Conservation (phyloP, 2,113 vertebrate species). For the Xiphorhynchus elegans region DNA sequence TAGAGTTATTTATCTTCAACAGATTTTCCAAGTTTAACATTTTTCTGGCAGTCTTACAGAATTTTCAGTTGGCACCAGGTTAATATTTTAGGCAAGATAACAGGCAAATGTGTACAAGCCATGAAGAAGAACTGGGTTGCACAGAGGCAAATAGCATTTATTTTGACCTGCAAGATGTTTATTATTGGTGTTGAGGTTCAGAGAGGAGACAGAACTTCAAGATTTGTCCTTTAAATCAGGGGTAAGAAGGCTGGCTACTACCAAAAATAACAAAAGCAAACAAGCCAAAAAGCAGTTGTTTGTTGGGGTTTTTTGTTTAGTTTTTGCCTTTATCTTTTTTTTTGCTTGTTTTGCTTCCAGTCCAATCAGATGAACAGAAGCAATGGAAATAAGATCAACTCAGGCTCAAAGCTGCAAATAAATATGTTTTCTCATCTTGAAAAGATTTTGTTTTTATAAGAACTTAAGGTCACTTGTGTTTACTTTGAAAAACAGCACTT, state of each 20-base stretch:
- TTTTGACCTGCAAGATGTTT: neutral
- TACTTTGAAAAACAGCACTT: neutral
- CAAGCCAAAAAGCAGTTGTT: neutral
- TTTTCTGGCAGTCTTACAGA: neutral
- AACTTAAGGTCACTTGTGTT: neutral
- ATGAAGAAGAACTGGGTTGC: neutral
- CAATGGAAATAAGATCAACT: neutral
- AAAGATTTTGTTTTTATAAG: neutral
- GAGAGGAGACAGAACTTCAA: neutral
- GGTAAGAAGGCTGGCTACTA: neutral
- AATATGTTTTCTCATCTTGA: neutral
- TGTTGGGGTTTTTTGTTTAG: rapidly evolving
- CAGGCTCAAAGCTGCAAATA: neutral
- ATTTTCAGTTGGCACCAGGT: neutral
- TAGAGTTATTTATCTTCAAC: neutral
- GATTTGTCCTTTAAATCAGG: neutral
- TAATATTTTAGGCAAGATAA: neutral
- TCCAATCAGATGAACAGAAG: neutral
- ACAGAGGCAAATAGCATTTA: neutral
- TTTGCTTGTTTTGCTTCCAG: neutral
- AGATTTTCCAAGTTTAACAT: neutral
- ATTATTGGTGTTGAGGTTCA: neutral
- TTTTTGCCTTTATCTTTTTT: neutral
- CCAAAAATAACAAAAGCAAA: neutral
- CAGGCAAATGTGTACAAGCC: neutral